Evolutionary conservation across 1,140 invertebrate genomes (phyloP).

Genomic region (Drepana arcuata): DNA sequence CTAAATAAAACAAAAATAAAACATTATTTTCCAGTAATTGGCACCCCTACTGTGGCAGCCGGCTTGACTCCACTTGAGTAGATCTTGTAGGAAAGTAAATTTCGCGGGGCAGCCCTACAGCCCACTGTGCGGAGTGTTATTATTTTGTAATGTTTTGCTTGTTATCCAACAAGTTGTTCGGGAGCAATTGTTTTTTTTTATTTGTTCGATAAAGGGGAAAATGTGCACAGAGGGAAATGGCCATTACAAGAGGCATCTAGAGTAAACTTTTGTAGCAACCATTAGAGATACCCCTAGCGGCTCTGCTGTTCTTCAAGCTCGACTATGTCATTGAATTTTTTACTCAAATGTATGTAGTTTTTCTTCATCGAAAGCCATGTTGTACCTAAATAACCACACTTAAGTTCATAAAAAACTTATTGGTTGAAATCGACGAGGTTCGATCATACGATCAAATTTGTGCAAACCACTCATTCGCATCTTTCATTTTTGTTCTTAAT

Average conservation of each 20-base stretch:
- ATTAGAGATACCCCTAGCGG: too few species aligned
- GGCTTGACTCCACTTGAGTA: conserved; percentile 48
- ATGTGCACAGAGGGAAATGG: too few species aligned
- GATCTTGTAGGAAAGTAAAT: conserved; percentile 61
- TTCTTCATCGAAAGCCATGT: conserved; percentile 3
- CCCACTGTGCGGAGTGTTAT: conserved; percentile 34
- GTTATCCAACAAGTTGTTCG: conserved; percentile 20
- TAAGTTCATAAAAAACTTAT: not conserved
- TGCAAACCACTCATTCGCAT: not conserved
- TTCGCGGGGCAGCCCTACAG: conserved; percentile 18
- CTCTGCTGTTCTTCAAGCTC: too few species aligned
- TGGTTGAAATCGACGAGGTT: too few species aligned
- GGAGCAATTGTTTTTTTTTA: not conserved
- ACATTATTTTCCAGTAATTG: conserved; percentile 63
- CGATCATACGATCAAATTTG: conserved; percentile 5
- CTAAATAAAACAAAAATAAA: conserved; percentile 63
- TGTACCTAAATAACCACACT: not conserved
- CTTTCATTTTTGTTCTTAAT: not conserved
- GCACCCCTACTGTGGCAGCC: conserved; percentile 44
- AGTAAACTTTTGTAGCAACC: too few species aligned
- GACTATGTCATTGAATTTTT: too few species aligned
- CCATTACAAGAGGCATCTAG: too few species aligned
- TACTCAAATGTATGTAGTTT: too few species aligned
- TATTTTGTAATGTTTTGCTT: conserved; percentile 30
- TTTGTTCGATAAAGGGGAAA: too few species aligned